A percentile compares a stretch with the other conserved stretches of the same genome.
Conservation (phyloP, 2,888 invertebrate species). For the Melanophora roralis region DNA sequence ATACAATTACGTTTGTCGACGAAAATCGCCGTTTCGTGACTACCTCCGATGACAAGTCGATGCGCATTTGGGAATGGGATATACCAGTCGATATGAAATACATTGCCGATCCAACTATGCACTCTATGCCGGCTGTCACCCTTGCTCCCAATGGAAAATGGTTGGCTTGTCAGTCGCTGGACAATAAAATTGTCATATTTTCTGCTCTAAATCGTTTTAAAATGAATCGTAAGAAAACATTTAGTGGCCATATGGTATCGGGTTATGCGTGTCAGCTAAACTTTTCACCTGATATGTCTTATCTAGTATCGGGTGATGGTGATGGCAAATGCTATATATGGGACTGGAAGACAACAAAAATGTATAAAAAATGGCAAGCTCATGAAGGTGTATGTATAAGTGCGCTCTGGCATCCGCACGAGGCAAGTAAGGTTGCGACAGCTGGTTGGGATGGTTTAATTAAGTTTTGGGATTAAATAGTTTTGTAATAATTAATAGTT, state of each 20-base stretch:
- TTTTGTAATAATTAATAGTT: background rate
- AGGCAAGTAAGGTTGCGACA: conserved; percentile 97
- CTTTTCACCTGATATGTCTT: conserved; percentile 99
- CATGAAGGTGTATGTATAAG: conserved; percentile 98
- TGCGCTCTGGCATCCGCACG: conserved; percentile 98
- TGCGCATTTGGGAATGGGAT: conserved; percentile 99
- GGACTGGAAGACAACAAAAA: conserved; percentile 99
- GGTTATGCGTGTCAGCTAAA: conserved; percentile 98
- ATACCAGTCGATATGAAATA: conserved; percentile 99
- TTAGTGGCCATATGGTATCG: conserved; percentile 99
- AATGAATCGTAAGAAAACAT: conserved; percentile 98
- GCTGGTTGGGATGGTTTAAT: conserved; percentile 99
- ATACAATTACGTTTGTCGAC: conserved; percentile 99
- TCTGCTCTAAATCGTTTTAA: conserved; percentile 98
- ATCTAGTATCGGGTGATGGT: conserved; percentile 97
- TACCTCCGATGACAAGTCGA: conserved; percentile 98
- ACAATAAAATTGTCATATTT: conserved; percentile 98
- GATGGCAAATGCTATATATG: conserved; percentile 99
- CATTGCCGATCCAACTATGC: conserved; percentile 99
- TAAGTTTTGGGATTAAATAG: conserved; percentile 96
- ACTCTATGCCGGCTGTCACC: conserved; percentile 98
- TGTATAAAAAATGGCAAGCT: conserved; percentile 99
- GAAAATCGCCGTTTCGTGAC: conserved; percentile 98
- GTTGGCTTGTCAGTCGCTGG: conserved; percentile 99
- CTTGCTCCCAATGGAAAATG: conserved; percentile 98